Percentiles rank a stretch among this genome's conserved stretches.
phyloP scores from a whole-genome alignment of 2,113 vertebrate species.

The Oncorhynchus tshawytscha region DNA sequence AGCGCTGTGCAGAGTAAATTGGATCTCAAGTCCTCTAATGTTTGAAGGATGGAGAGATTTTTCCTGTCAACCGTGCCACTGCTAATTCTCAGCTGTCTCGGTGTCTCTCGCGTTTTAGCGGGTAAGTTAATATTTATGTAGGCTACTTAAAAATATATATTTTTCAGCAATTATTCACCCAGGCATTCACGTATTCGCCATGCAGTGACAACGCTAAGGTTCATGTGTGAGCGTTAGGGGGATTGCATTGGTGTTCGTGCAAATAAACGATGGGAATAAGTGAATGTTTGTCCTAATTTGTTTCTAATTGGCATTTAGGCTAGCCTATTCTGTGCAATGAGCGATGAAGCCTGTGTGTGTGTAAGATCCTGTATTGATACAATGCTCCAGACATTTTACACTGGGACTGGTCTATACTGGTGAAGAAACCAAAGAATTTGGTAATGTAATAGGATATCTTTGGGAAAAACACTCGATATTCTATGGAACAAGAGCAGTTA shows the following conservation, averaged over 20 bases:
- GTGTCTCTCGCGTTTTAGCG: conserved; percentile 63
- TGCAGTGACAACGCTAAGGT: neutral
- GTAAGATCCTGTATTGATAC: neutral
- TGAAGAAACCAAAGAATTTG: neutral
- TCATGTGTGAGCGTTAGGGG: neutral
- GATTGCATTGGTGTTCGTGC: conserved; percentile 15
- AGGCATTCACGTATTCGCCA: neutral
- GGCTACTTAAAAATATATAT: neutral
- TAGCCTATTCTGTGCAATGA: neutral
- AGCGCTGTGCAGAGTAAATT: conserved; percentile 58
- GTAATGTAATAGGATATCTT: neutral
- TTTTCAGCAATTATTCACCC: neutral
- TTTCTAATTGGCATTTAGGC: neutral
- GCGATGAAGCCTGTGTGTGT: neutral
- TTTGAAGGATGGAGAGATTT: conserved; percentile 69
- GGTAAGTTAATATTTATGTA: conserved; percentile 67
- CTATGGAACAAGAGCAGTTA: too few relatives aligned
- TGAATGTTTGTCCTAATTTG: neutral
- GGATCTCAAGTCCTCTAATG: conserved; percentile 59
- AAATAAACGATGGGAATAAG: neutral
- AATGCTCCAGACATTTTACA: neutral
- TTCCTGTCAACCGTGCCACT: conserved; percentile 38
- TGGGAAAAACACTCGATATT: too few relatives aligned
- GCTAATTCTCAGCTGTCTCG: conserved; percentile 68
- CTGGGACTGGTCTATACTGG: neutral